Evolutionary conservation across 2,113 vertebrate species (phyloP).

Genomic region (Podiceps cristatus): DNA sequence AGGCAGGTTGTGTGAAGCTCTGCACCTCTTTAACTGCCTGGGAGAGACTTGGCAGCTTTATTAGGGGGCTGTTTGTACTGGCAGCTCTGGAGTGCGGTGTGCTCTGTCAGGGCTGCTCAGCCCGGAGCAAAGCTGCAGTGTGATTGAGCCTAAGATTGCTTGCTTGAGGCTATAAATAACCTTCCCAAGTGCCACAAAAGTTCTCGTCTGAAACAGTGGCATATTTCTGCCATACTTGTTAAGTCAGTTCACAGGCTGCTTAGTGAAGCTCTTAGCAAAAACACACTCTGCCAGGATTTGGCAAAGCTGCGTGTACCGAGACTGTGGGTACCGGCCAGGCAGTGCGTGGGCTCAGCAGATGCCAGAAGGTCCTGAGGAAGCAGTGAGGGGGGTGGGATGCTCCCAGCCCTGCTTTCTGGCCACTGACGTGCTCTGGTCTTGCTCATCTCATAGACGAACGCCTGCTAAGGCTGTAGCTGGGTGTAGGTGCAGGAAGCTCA

Average conservation of each 20-base stretch:
- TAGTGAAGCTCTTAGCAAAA: neutral
- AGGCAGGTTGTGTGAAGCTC: neutral
- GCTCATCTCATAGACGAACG: rapidly evolving
- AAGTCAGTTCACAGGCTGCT: conserved; percentile 9
- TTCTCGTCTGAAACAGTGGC: neutral
- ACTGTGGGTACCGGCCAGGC: neutral
- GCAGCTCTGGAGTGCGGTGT: neutral
- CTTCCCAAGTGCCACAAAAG: conserved; percentile 30
- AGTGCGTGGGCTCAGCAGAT: neutral
- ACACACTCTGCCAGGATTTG: neutral
- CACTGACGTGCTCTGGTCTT: neutral
- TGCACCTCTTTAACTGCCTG: neutral
- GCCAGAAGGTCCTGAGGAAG: neutral
- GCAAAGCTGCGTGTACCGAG: neutral
- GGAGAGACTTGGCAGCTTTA: neutral
- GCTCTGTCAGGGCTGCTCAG: conserved; percentile 15
- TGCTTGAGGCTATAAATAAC: conserved; percentile 58
- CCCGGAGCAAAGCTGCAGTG: conserved; percentile 19
- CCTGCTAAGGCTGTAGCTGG: neutral
- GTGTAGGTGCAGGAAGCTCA: neutral
- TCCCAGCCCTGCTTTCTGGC: neutral
- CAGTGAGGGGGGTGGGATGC: neutral
- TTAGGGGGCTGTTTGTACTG: conserved; percentile 43
- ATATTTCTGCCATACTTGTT: conserved; percentile 29
- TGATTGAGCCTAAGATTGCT: neutral